Evolutionary conservation across 1,140 invertebrate species (phyloP).

Genomic region (Bombus confusus): DNA sequence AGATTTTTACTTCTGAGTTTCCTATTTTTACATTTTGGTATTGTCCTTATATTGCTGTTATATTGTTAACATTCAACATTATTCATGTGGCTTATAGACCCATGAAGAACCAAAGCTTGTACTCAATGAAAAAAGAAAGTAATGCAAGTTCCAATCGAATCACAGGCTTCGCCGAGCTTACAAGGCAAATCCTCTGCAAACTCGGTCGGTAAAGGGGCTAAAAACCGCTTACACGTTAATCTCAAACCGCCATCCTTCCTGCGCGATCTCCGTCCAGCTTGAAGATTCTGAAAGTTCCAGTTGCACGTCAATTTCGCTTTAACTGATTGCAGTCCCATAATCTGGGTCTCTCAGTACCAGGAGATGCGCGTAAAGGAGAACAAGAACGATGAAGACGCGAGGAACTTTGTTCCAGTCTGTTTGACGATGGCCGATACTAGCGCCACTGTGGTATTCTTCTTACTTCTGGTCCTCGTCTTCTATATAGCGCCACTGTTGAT

Average conservation of each 20-base stretch:
- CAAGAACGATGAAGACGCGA: slow-evolving; percentile 82
- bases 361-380: slow-evolving; percentile 76
- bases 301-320: slow-evolving; percentile 31
- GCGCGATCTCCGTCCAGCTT: neutral
- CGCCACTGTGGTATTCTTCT: slow-evolving; percentile 89
- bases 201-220: slow-evolving; percentile 4
- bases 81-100: no score
- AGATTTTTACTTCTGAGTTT: no score
- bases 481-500: slow-evolving; percentile 90
- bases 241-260: neutral
- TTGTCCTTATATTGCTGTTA: neutral
- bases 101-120: neutral
- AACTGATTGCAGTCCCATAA: slow-evolving; percentile 79
- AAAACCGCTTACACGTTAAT: neutral
- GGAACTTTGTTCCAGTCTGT: slow-evolving; percentile 84
- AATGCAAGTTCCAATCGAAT: neutral
- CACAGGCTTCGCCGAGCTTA: neutral
- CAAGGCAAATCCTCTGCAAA: neutral
- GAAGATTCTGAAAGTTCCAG: no score
- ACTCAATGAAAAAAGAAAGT: neutral
- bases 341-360: slow-evolving; percentile 77
- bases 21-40: neutral
- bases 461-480: slow-evolving; percentile 87
- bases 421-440: slow-evolving; percentile 86
- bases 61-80: neutral